Evolutionary conservation across 2,113 vertebrate genomes (phyloP).

Genomic region (Xiphophorus maculatus): DNA sequence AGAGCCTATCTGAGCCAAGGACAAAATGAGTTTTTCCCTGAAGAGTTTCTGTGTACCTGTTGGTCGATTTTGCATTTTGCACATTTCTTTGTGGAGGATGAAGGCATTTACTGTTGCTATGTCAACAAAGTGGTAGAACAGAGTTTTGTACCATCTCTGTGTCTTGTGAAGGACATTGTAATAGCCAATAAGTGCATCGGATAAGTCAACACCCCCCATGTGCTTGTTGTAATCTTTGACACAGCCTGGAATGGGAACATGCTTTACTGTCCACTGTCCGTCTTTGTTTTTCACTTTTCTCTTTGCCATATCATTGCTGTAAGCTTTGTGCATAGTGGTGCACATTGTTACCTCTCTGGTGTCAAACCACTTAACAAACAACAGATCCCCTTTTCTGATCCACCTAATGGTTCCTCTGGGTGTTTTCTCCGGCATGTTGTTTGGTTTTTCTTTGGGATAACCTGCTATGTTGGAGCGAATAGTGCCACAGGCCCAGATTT

Average conservation of each 20-base stretch:
- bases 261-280: conserved; percentile 48
- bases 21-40: conserved; percentile 58
- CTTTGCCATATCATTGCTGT: conserved; percentile 23
- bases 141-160: conserved; percentile 64
- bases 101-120: conserved; percentile 65
- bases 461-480: conserved; percentile 39
- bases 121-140: conserved; percentile 68
- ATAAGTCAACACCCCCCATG: conserved; percentile 67
- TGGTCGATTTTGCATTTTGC: conserved; percentile 47
- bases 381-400: conserved; percentile 44
- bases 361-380: conserved; percentile 67
- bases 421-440: conserved; percentile 35
- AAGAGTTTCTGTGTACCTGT: conserved; percentile 47
- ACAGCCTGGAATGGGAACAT: conserved; percentile 49
- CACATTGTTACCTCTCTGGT: conserved; percentile 56
- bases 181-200: conserved; percentile 62
- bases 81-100: conserved; percentile 63
- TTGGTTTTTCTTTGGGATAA: conserved; percentile 26
- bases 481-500: conserved; percentile 60
- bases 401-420: conserved; percentile 58
- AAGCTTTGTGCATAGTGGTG: conserved; percentile 56
- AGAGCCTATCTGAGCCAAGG: conserved; percentile 59
- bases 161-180: conserved; percentile 69
- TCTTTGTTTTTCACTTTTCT: conserved; percentile 44
- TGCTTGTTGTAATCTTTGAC: conserved; percentile 67